phyloP scores from a whole-genome alignment of 2,113 vertebrate species.

The Benitochromis conjunctus region DNA sequence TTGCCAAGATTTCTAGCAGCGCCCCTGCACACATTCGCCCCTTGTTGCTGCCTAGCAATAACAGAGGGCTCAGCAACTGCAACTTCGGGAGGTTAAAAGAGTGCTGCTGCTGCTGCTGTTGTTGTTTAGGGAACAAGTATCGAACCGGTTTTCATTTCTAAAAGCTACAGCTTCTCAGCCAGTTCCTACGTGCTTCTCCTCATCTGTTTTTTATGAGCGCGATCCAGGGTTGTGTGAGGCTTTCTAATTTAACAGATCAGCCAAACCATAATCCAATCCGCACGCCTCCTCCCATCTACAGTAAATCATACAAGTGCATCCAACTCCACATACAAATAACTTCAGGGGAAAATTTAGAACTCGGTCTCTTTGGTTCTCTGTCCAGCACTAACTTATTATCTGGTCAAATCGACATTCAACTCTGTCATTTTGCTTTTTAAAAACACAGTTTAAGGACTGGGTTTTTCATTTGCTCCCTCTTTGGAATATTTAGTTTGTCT shows the following conservation, averaged over 20 bases:
- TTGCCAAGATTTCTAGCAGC: background rate
- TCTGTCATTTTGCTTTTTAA: background rate
- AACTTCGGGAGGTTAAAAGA: background rate
- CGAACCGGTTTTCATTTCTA: background rate
- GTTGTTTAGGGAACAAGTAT: slow-evolving; percentile 9
- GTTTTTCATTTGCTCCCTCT: background rate
- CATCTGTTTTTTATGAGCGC: slow-evolving; percentile 3
- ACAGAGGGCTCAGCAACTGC: background rate
- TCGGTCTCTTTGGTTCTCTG: background rate
- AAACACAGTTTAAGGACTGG: background rate
- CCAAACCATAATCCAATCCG: slow-evolving; percentile 32
- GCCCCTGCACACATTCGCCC: background rate
- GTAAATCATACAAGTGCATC: background rate
- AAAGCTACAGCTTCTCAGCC: background rate
- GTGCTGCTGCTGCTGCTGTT: background rate
- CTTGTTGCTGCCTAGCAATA: background rate
- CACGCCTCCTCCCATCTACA: background rate
- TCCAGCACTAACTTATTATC: background rate
- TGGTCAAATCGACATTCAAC: background rate
- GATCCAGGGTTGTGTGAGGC: background rate
- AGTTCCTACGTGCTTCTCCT: background rate
- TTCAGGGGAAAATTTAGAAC: background rate
- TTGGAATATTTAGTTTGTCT: background rate
- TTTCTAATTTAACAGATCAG: slow-evolving; percentile 26
- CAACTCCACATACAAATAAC: background rate